Evolutionary conservation across 2,888 invertebrate species (phyloP), one percentile per base, ranked within the genome.

Genomic region (Cosmorhoe ocellata): DNA sequence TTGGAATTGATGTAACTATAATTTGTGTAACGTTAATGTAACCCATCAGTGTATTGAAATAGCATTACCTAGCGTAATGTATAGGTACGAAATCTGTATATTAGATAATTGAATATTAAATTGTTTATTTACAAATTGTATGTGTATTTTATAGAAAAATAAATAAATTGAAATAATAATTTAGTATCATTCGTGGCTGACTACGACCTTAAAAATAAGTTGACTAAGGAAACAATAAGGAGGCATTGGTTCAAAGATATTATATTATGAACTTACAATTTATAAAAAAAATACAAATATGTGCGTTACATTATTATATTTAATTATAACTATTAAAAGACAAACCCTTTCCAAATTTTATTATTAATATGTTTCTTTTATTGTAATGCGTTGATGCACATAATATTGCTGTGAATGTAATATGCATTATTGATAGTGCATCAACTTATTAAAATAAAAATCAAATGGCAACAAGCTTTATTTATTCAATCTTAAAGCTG

Each of bases 91-190:
- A 76, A 79, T 76, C 74, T 78, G 75, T 81, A 83, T 61, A 81
- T 76, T 87, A 85, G 84, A 82, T 86, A 85, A 78, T 79, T 85
- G 72, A 86, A 85, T 88, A 89, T 77, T 82, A 74, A 87, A 89
- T 84, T 86, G 88, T 84, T 89, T 90, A 89, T 89, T 90, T 90
- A 90, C 88, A 90, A 85, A 88, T 81, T 87, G 84, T 88, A 89
- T 87, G 90, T 89, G 89, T 90, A 88, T 90, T 90, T 90, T 89
- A 81, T 87, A 89, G 78, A 83, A 89, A 89, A 90, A 84, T 84
- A 84, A 85, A 85, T 74, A 79, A 79, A 82, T 73, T 58, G 57
- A 69, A 71, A 70, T 64, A 51, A 69, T 52, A 40, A 22, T 42
- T 44, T 57, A 24, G 58, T 69, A 68, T 74, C 51, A 63, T 62